Base-by-base conservation (phyloP, 1,140 invertebrate genomes). In the Tenebrio molitor region DNA sequence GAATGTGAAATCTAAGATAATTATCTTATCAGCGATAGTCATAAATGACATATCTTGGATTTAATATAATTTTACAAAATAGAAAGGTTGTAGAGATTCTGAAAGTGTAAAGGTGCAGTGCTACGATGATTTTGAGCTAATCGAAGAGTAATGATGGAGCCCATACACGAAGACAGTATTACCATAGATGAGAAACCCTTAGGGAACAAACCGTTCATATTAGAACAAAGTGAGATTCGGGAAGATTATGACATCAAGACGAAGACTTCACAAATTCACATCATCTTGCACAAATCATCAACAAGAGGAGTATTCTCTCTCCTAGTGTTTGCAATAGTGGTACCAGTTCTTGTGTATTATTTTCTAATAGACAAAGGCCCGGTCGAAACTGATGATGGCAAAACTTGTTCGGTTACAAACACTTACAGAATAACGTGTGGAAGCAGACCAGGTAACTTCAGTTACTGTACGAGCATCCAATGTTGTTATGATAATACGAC, bases 401-500 rank as follows among this genome's bases (percentile, higher is more conserved):
- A 75, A 15, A 74, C 71, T 5, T 80, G 79, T 63, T 29, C 75
- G 1, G 72, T 80, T 7, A 23, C 73, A 5, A 34, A 63, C 23
- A 74, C 29, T 17, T 81, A 75, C 39, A 70, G 77, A 68, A 69
- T 81, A 12, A 23, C 64, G 7, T 81, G 80, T 73, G 80, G 80
- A 34, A 66, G 62, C 50, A 0, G 73, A 77, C 25, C 73, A 16
- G 5, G 15, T 42, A 29, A 44, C 44, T 6, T 14, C 12, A 4
- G 50, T 17, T 68, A 77, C n/a, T 81, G 80, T 72, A 41, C 19
- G 8, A 25, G 46, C 5, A 50, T 76, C 15, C 15, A 53, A 10
- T 81, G 80, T 46, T 81, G 80, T 68, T 81, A 50, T 72, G 79
- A 81, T 46, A 68, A 29, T 16, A 71, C 69, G 1, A 76, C 72